Evolutionary conservation across 2,888 invertebrate genomes (phyloP), one percentile per base, ranked within the genome.

Genomic region (Spatulosminthurus flaviceps): DNA sequence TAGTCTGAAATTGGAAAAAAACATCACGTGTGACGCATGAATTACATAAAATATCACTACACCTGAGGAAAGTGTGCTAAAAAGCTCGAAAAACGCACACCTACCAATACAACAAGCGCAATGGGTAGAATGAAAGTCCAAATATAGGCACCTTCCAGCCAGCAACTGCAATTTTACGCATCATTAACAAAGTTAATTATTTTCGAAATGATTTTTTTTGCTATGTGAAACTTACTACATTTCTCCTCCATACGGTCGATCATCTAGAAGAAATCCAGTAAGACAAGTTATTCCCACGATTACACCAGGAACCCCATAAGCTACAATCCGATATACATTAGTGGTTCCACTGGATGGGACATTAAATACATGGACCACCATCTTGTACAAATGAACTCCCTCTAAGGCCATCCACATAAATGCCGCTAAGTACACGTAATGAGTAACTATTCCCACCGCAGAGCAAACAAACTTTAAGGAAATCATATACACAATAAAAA

Each of bases 371-470:
- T 79, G 80, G 2, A 83, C 82, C 29, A 83, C 82, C 80, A 82
- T 80, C 76, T 81, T 81, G 71, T 83, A 83, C 43, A 83, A 66
- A 24, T 82, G 82, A 4, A 81, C 26, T 22, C 83, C 84, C 93
- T 97, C 97, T 85, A 97, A 91, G 88, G 96, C 95, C 93, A 97
- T 96, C 97, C 97, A 97, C 80, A 94, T 93, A 87, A 97, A 96
- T 43, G 96, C 94, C 82, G 95, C 94, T 83, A 97, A 89, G 89
- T 97, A 96, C 89, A 96, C 93, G 89, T 94, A 94, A 87, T 95
- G 95, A 0, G 66, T 70, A 4, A 51, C 60, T 28, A 78, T 64
- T 1, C 71, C 78, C 2, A 51, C 60, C 11, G 61, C 71, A n/a
- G 26, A 13, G 34, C 78, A 78, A 22, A 71, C 11, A 24, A 16